A percentile compares a stretch with the other conserved stretches of the same genome.
Evolutionary conservation across 2,888 invertebrate species (phyloP).

Genomic region (Orthosia incerta): DNA sequence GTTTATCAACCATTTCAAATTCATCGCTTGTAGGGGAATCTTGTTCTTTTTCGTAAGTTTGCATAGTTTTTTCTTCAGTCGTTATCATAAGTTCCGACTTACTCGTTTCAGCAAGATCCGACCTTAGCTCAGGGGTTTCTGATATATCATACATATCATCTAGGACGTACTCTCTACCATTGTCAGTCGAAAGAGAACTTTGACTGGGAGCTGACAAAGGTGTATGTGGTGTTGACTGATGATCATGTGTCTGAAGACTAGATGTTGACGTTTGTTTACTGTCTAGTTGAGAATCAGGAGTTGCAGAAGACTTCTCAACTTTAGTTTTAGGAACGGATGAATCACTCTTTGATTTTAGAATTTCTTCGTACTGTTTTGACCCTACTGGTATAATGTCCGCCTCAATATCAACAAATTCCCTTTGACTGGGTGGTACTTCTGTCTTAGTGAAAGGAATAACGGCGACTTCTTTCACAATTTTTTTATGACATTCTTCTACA

Average conservation of each 20-base stretch:
- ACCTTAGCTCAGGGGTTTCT: conserved; percentile 91
- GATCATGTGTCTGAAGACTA: conserved; percentile 89
- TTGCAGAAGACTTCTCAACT: conserved; percentile 82
- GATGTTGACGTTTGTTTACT: conserved; percentile 92
- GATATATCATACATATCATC: conserved; percentile 91
- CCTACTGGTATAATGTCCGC: conserved; percentile 86
- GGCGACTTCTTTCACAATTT: conserved; percentile 78
- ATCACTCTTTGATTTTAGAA: conserved; percentile 88
- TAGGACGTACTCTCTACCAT: conserved; percentile 92
- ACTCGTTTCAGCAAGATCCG: conserved; percentile 87
- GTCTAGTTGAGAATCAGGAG: conserved; percentile 84
- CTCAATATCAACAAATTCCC: conserved; percentile 88
- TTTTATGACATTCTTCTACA: conserved; percentile 82
- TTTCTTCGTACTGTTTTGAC: conserved; percentile 87
- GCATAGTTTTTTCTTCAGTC: conserved; percentile 91
- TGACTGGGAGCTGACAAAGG: conserved; percentile 92
- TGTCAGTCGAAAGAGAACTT: conserved; percentile 92
- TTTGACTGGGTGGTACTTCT: conserved; percentile 87
- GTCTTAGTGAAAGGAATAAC: conserved; percentile 88
- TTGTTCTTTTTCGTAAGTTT: conserved; percentile 90
- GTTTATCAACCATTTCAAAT: conserved; percentile 96
- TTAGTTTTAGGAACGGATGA: conserved; percentile 89
- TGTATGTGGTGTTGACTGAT: conserved; percentile 91
- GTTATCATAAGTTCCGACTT: conserved; percentile 92
- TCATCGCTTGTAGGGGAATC: conserved; percentile 96